Base-by-base conservation (phyloP, 2,888 invertebrate genomes). In the Lasioglossum oenotherae region DNA sequence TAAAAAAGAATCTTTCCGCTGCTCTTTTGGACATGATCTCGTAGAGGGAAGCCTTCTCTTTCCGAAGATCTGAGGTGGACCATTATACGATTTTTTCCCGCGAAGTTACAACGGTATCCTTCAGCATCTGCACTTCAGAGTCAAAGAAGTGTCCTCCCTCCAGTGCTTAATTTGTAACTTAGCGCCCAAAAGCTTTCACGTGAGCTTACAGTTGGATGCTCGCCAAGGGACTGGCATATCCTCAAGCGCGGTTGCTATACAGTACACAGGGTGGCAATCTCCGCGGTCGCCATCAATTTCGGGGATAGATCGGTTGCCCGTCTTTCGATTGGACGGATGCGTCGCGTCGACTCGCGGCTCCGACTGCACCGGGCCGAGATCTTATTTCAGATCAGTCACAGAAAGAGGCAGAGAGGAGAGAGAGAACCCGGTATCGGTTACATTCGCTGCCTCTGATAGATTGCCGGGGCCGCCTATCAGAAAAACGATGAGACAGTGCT, bases 371-470 rank as follows among this genome's bases (percentile, higher is more conserved):
- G 64, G 14, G 31, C 0, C 27, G 64, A 64, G 64, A 64, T 64
- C 64, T 64, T 64, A 64, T 64, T 64, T 64, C 64, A 64, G 64
- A 64, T 64, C 53, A n/a, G 53, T n/a, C 53, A 10, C 53, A n/a
- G 23, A n/a, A n/a, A 53, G 53, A n/a, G 53, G n/a, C 3, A 53
- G 23, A 10, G 53, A 53, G 23, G 6, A 19, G 6, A 19, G 23
- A 23, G 23, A 53, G 27, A 27, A 16, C 60, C 60, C 27, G 14
- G 60, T 27, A 60, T 60, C 60, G 31, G 38, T 46, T 38, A 41
- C 73, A 78, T 64, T 78, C 60, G 64, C 74, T 19, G 67, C 0
- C 46, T 16, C 64, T 83, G 82, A 82, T 82, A 78, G 84, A 84
- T 84, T 64, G 73, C 60, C 74, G n/a, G 53, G 38, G 46, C 46